A percentile compares a stretch with the other conserved stretches of the same genome.
phyloP scores from a whole-genome alignment of 2,113 vertebrate genomes.

The Illadopsis cleaveri region DNA sequence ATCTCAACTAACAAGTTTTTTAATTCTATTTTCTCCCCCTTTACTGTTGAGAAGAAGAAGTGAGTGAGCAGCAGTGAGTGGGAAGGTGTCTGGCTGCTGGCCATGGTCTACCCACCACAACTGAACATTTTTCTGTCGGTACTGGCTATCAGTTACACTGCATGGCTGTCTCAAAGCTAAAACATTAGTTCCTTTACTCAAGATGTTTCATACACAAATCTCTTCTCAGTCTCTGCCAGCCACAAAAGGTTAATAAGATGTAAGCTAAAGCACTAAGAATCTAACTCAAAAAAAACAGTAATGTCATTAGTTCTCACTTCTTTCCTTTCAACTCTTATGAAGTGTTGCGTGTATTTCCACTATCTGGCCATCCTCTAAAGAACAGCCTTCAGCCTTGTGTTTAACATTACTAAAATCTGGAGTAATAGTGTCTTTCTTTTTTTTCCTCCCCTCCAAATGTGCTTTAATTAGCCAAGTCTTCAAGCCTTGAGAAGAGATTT shows the following conservation, averaged over 20 bases:
- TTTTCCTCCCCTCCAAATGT: background rate
- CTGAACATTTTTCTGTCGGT: background rate
- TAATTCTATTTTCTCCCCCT: background rate
- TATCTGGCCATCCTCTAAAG: background rate
- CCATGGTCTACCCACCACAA: background rate
- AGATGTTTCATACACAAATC: background rate
- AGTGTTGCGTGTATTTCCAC: background rate
- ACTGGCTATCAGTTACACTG: background rate
- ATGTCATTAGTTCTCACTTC: background rate
- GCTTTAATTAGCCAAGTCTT: constrained; percentile 25
- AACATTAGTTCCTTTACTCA: background rate
- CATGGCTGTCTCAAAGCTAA: background rate
- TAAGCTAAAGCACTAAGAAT: background rate
- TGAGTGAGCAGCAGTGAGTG: background rate
- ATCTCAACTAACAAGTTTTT: background rate
- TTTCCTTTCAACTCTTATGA: background rate
- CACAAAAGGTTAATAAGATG: background rate
- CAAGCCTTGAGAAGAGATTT: constrained; percentile 11
- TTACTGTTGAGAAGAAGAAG: background rate
- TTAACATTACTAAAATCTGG: background rate
- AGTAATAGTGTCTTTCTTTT: background rate
- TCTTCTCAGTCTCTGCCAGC: background rate
- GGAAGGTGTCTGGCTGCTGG: background rate
- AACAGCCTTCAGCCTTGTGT: background rate
- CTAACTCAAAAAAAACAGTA: background rate